Evolutionary conservation across 2,797 vertebrate species (phyloP), one percentile per base, ranked within the genome.

Genomic region (Myotis pilosus): DNA sequence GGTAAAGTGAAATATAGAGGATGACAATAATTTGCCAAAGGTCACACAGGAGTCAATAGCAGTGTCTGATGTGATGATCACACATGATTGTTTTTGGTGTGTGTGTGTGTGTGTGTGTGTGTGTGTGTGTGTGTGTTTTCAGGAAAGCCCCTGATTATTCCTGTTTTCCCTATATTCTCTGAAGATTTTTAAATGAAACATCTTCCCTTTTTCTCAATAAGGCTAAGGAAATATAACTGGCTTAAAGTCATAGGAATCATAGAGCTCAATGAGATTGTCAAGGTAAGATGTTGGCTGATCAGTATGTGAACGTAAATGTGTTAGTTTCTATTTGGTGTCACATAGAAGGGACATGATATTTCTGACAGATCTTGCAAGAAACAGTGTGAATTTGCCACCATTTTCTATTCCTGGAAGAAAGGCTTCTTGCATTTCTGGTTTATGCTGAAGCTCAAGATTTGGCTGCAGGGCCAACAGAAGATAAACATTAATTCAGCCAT

Each of bases 21-120:
- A 75, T 81, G 78, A 47, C 19, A 64, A 33, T 72, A 93, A 49
- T 5, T 41, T 88, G 38, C 28, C 47, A 87, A 23, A 49, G 8
- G 8, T 76, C 86, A 93, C 8, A 69, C 10, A 36, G 95, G 62
- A 94, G 90, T 80, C 93, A 94, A 36, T 94, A 75, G 23, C 28
- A 1, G 1, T 53, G 0, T 64, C 9, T 92, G 55, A 62, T 30
- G 8, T 3, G 2, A 20, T 66, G 44, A 49, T 5, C 9, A 36
- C 22, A 74, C 17, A 8, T 53, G 17, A 3, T 8, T 71, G 17
- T 66, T 64, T 64, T 64, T 64, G 60, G 15, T 17, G 62, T n/a
- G 60, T 62, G 60, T 62, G 60, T 62, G 57, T 28, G 25, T 62
- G 28, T 64, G 13, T 16, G 60, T 64, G 30, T n/a, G 62, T n/a